phyloP scores from a whole-genome alignment of 2,797 vertebrate species.

The Pogoniulus pusillus region DNA sequence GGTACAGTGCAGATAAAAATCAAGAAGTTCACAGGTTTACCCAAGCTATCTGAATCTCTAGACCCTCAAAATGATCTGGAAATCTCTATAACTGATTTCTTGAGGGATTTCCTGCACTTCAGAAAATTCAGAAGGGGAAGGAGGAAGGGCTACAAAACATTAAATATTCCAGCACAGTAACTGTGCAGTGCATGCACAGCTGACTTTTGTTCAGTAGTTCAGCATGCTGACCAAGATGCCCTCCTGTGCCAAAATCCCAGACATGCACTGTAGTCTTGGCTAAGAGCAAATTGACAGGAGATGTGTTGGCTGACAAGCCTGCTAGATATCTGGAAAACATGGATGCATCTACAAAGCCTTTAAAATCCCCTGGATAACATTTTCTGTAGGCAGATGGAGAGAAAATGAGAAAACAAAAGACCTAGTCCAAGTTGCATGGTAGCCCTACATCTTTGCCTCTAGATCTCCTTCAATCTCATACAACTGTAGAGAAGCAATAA shows the following conservation, averaged over 20 bases:
- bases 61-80: no score
- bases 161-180: no score
- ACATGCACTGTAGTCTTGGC: accelerated
- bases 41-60: no score
- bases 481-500: conserved; percentile 31
- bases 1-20: no score
- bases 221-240: not conserved
- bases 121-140: no score
- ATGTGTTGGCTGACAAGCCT: not conserved
- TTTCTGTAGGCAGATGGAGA: not conserved
- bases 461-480: not conserved
- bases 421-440: not conserved
- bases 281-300: not conserved
- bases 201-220: not conserved
- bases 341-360: not conserved
- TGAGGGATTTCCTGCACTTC: no score
- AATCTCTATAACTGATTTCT: no score
- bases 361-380: not conserved
- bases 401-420: not conserved
- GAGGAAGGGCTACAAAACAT: no score
- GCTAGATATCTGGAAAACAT: not conserved
- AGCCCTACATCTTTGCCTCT: not conserved
- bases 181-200: not conserved
- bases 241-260: not conserved
- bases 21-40: no score